phyloP scores from a whole-genome alignment of 2,888 invertebrate species.

The Spisula subtruncata region DNA sequence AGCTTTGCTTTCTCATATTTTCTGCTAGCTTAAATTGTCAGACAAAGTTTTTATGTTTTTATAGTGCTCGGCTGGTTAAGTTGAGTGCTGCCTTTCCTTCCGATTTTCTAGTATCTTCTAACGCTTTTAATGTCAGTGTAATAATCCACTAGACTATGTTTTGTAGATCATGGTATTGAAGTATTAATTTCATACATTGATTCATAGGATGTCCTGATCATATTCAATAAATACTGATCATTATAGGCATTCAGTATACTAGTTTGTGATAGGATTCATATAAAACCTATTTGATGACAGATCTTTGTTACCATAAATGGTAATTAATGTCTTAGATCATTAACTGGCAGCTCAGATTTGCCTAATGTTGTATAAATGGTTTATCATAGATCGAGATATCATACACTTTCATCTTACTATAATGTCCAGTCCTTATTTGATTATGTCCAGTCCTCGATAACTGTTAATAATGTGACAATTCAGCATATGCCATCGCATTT shows the following conservation, averaged over 20 bases:
- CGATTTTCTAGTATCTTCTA: no score
- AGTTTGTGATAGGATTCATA: no score
- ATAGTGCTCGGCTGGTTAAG: no score
- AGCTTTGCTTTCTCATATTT: neutral
- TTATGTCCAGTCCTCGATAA: no score
- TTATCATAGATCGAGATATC: neutral
- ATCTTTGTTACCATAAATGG: neutral
- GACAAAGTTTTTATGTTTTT: no score
- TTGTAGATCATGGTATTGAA: no score
- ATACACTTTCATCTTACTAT: neutral
- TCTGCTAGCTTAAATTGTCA: neutral
- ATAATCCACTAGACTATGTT: no score
- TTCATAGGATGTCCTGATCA: neutral
- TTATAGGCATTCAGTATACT: neutral
- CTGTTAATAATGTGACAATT: neutral
- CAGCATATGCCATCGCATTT: neutral
- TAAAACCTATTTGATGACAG: neutral
- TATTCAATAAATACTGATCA: neutral
- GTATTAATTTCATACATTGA: neutral
- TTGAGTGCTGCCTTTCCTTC: no score
- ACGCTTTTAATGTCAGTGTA: no score
- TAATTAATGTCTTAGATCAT: neutral
- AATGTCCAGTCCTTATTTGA: neutral
- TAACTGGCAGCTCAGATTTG: neutral
- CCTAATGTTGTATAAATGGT: neutral